Evolutionary conservation across 2,113 vertebrate genomes (phyloP).

Genomic region (Telmatochromis sp.): DNA sequence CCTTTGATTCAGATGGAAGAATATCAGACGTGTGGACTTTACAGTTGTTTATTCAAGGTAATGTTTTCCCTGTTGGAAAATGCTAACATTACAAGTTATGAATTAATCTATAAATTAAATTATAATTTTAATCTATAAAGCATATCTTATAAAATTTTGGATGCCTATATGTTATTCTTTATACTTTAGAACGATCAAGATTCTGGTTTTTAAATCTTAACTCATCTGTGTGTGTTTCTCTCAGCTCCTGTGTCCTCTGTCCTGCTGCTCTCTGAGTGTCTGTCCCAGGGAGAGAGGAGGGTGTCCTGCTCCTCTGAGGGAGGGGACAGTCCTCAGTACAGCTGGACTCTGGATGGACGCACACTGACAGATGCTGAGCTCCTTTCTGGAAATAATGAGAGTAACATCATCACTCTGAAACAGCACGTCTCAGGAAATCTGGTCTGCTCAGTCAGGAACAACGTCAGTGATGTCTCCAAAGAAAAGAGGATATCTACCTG

Average conservation of each 20-base stretch:
- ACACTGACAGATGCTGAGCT: neutral
- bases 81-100: neutral
- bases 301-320: neutral
- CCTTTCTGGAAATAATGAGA: neutral
- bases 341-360: neutral
- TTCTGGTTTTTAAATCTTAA: rapidly evolving
- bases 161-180: neutral
- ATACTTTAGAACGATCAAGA: neutral
- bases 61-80: neutral
- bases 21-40: neutral
- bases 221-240: neutral
- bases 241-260: constrained; percentile 37
- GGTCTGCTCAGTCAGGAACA: constrained; percentile 34
- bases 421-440: constrained; percentile 14
- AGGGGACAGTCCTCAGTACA: neutral
- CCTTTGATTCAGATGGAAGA: neutral
- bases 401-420: constrained; percentile 9
- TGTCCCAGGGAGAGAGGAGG: rapidly evolving
- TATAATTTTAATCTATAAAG: neutral
- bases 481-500: neutral
- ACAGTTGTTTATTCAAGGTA: neutral
- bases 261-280: neutral
- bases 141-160: rapidly evolving
- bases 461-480: neutral
- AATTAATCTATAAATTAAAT: neutral